Evolutionary conservation across 2,888 invertebrate species (phyloP).

Genomic region (Kryphioiulus occultus): DNA sequence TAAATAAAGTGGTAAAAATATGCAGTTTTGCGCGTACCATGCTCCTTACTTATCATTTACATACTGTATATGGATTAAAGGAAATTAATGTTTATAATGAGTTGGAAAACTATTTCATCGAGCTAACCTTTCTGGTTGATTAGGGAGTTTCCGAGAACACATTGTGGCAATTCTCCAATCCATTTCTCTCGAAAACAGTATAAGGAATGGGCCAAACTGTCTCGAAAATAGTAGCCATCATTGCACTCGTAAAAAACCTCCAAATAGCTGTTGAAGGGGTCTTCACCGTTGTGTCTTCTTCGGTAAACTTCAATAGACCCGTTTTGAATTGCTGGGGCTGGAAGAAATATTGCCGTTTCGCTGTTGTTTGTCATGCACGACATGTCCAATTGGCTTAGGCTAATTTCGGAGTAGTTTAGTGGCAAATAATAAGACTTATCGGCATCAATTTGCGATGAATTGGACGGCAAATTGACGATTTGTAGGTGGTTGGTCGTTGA

Average conservation of each 20-base stretch:
- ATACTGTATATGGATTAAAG: no score
- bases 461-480: neutral
- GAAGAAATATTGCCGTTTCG: neutral
- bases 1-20: no score
- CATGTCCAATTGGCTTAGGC: constrained; percentile 44
- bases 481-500: neutral
- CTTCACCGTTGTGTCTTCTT: constrained; percentile 46
- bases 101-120: neutral
- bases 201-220: constrained; percentile 47
- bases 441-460: neutral
- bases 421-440: neutral
- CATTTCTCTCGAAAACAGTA: constrained; percentile 47
- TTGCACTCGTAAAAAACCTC: constrained; percentile 47
- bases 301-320: constrained; percentile 46
- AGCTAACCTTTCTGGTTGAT: constrained; percentile 7
- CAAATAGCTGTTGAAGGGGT: constrained; percentile 46
- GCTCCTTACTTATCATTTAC: no score
- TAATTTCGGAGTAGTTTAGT: constrained; percentile 35
- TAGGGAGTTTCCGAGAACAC: constrained; percentile 2
- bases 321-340: constrained; percentile 42
- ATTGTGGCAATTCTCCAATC: constrained; percentile 48
- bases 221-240: constrained; percentile 22
- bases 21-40: no score
- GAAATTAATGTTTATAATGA: no score
- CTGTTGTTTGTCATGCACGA: constrained; percentile 20